These are phyloP conservation scores for Idaea biselata DNA, from an alignment of 2,888 invertebrate genomes.

Conservation along the genomic window DNA sequence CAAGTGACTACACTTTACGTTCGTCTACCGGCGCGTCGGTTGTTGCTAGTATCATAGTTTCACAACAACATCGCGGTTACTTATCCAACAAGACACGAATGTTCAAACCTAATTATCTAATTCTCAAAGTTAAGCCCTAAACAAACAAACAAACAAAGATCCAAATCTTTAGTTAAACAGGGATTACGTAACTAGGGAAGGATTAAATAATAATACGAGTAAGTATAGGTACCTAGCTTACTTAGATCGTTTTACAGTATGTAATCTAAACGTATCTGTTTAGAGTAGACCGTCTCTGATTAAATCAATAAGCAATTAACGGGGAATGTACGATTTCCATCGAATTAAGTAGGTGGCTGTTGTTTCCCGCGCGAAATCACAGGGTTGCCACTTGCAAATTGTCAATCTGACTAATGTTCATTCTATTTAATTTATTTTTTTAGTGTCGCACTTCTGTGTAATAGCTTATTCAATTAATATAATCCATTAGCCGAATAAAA, in stretches of 20 bases:
- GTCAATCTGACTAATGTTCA: neutral
- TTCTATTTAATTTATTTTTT: neutral
- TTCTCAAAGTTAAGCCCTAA: neutral
- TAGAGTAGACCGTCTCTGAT: neutral
- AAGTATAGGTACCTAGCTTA: neutral
- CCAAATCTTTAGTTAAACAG: neutral
- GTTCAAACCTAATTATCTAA: neutral
- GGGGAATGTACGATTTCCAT: constrained; percentile 3
- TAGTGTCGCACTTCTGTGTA: no score
- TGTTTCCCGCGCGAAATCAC: constrained; percentile 1
- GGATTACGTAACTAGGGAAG: neutral
- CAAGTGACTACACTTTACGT: no score
- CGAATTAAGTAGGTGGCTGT: constrained; percentile 5
- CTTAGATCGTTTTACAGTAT: neutral
- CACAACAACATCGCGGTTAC: neutral
- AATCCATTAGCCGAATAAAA: no score
- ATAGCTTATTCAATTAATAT: no score
- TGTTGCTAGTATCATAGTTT: neutral
- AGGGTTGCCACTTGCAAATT: neutral
- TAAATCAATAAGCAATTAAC: constrained; percentile 1
- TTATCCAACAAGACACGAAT: neutral
- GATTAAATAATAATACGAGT: neutral
- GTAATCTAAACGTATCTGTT: neutral
- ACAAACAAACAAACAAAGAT: neutral
- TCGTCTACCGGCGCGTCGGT: no score